Base-by-base conservation (phyloP, 2,113 vertebrate species). In the Morone saxatilis region DNA sequence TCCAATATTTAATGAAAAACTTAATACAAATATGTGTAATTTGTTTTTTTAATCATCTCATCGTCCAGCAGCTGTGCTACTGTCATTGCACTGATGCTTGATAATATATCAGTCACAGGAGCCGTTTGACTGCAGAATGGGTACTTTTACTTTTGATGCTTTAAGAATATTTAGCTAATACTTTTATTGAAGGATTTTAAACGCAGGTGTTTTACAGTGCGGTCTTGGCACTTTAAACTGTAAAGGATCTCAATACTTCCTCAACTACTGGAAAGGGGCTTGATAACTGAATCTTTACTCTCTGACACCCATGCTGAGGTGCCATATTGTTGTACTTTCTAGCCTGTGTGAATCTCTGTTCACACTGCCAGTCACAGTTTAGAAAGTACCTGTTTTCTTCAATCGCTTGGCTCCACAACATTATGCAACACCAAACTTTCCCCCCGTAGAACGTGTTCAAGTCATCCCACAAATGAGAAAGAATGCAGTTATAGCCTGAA, bases 341-440 rank as follows among this genome's bases (percentile, higher is more conserved):
- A 31, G 43, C 45, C 36, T 19, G 63, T 50, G 40, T 73, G 22
- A 48, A 40, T 78, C 11, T 53, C 63, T 56, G 43, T 67, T 81
- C 51, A 67, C 19, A 3, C 12, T 65, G 1, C 71, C 72, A 77
- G 51, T 76, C 66, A 25, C 54, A 51, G 61, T 22, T 54, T 65
- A 43, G 73, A 70, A 70, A 60, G 65, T 67, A 59, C 31, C 75
- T 63, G 38, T 56, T 60, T 63, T 69, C 43, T 63, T 43, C 67
- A 68, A 75, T 75, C 61, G 10, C 25, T 63, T 47, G 67, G 54
- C 40, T 61, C 56, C 40, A 8, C 31, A 36, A 59, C 59, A 59
- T 73, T 72, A 71, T 71, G 74, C 53, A 79, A 85, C 60, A 6
- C 25, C 31, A 25, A 83, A 81, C 53, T 69, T 61, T 60, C 86